phyloP scores from a whole-genome alignment of 1,140 invertebrate species.

The Colletes latitarsis region DNA sequence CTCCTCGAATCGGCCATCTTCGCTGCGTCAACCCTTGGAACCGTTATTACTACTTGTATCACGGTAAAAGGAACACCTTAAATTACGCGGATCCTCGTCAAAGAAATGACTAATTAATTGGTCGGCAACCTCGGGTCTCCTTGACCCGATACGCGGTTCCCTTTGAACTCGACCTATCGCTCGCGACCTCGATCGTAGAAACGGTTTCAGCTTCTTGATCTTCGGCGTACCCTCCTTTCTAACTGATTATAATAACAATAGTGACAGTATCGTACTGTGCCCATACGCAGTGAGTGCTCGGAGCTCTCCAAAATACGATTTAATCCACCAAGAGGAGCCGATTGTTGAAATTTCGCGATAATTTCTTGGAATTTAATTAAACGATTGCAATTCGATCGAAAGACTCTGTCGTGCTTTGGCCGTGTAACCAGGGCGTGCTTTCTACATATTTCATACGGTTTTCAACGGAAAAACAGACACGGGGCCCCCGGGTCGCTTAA shows the following conservation, averaged over 20 bases:
- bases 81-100: constrained; percentile 34
- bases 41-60: constrained; percentile 45
- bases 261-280: no score
- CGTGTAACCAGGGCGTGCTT: constrained; percentile 21
- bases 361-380: constrained; percentile 18
- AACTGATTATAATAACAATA: no score
- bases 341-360: neutral
- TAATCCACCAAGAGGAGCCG: no score
- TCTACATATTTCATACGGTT: constrained; percentile 42
- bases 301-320: no score
- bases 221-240: neutral
- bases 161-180: constrained; percentile 12
- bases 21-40: neutral
- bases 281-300: no score
- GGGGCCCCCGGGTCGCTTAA: constrained; percentile 12
- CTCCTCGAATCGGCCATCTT: neutral
- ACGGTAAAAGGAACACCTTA: constrained; percentile 29
- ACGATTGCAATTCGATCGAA: constrained; percentile 27
- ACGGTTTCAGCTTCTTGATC: constrained; percentile 9
- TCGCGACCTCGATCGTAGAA: constrained; percentile 6
- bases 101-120: constrained; percentile 50
- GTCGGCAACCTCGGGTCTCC: constrained; percentile 23
- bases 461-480: constrained; percentile 42
- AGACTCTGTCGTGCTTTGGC: neutral
- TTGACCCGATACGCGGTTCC: constrained; percentile 31